Base-by-base conservation (phyloP, 2,113 vertebrate species). In the Meriones unguiculatus region DNA sequence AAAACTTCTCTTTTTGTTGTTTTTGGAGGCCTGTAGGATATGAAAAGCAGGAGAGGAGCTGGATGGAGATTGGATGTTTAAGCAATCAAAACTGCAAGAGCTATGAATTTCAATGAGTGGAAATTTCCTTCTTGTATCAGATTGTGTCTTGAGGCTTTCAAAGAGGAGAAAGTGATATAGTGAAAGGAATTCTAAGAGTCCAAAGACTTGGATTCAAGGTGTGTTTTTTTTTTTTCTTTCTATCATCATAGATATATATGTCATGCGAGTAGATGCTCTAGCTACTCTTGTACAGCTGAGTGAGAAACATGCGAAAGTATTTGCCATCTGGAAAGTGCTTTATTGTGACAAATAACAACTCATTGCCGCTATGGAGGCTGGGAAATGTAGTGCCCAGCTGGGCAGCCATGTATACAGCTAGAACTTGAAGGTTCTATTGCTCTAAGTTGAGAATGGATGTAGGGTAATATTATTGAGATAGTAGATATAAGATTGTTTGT, bases 381-480 rank as follows among this genome's bases (percentile, higher is more conserved):
- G 81, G 90, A 94, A 92, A 88, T 93, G 75, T 87, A 65, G 85
- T 92, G 35, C 87, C 35, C 72, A 75, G 30, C 35, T 93, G 54
- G 78, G 25, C 17, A 94, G 41, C 41, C n/a, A 38, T 64, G 54
- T 65, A 22, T 76, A n/a, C 46, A 52, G 64, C 32, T 87, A 46
- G 57, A 89, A 75, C 22, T 59, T 84, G 38, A 85, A 94, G 54
- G 5, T 54, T 59, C 54, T 86, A 20, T 28, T 77, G 54, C 54
- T 65, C 41, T 76, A 93, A 92, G 30, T 35, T 78, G 35, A 89
- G 54, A 86, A 86, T 85, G 64, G 80, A n/a, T 78, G n/a, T 9
- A 20, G 28, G 94, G 62, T 59, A 41, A 59, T 81, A 46, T 62
- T 69, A 32, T 70, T 85, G 89, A 93, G 76, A 86, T 86, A 81